A percentile compares a stretch with the other conserved stretches of the same genome.
phyloP scores from a whole-genome alignment of 1,140 invertebrate genomes.

The Homalodisca vitripennis region DNA sequence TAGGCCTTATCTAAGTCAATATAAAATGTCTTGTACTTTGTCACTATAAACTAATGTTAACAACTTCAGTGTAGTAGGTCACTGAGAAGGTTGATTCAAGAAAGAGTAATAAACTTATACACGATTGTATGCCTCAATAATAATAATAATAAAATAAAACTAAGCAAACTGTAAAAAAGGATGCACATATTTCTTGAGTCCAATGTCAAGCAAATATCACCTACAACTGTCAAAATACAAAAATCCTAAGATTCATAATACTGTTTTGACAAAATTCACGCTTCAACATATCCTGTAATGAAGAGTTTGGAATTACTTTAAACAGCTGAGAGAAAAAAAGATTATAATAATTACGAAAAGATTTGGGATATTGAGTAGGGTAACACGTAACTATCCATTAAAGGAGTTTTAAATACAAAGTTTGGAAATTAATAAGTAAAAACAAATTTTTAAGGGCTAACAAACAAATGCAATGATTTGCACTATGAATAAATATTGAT shows the following conservation, averaged over 20 bases:
- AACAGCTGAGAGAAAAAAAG: not conserved
- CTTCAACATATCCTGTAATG: not conserved
- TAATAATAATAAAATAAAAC: too few relatives aligned
- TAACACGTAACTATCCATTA: conserved; percentile 17
- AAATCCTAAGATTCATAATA: conserved; percentile 12
- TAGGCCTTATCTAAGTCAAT: conserved; percentile 16
- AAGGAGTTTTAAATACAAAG: conserved; percentile 20
- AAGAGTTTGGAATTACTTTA: conserved; percentile 1
- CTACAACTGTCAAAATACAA: conserved; percentile 21
- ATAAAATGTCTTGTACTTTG: conserved; percentile 11
- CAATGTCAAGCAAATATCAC: too few relatives aligned
- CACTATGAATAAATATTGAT: too few relatives aligned
- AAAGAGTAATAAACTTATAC: not conserved
- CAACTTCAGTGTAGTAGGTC: not conserved
- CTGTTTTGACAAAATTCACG: conserved; percentile 17
- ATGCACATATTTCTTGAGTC: too few relatives aligned
- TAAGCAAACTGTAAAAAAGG: not conserved
- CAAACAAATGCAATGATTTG: not conserved
- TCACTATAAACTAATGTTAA: conserved; percentile 11
- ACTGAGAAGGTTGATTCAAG: not conserved
- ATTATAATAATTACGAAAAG: not conserved
- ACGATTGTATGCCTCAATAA: too few relatives aligned
- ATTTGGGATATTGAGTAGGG: not conserved
- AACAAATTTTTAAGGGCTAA: not conserved
- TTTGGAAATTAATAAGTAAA: not conserved